These are phyloP conservation scores for Chrysochloris asiatica DNA, from an alignment of 2,113 vertebrate species.

Conservation along the genomic window DNA sequence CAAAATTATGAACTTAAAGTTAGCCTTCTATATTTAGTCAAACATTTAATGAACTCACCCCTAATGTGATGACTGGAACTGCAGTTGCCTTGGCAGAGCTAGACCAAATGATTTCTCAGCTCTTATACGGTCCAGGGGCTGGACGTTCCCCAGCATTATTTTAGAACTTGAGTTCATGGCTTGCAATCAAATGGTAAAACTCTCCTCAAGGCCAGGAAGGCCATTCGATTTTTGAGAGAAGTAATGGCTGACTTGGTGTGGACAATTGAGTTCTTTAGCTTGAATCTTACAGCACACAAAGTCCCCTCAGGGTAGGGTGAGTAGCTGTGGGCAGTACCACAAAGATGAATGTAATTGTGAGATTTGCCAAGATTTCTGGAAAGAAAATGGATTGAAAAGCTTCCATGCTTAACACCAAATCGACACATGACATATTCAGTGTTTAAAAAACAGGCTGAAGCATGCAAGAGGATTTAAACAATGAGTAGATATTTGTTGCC, in stretches of 20 bases:
- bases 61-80: too few relatives aligned
- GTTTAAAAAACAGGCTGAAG: slow-evolving; percentile 65
- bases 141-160: too few relatives aligned
- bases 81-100: too few relatives aligned
- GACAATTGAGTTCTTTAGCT: background rate
- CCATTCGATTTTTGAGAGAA: slow-evolving; percentile 2
- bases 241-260: background rate
- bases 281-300: background rate
- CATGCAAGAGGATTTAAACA: slow-evolving; percentile 29
- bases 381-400: slow-evolving; percentile 74
- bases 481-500: background rate
- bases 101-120: too few relatives aligned
- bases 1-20: too few relatives aligned
- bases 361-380: slow-evolving; percentile 71
- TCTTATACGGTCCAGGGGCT: too few relatives aligned
- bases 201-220: background rate
- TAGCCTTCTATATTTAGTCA: too few relatives aligned
- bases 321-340: background rate
- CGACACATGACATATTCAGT: background rate
- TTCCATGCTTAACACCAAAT: slow-evolving; percentile 59
- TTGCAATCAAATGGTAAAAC: fast-evolving
- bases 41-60: too few relatives aligned
- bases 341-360: slow-evolving; percentile 67
- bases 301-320: background rate
- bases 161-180: background rate